These are phyloP conservation scores for Lathronympha strigana DNA, from an alignment of 2,888 invertebrate genomes.

Conservation along the genomic window DNA sequence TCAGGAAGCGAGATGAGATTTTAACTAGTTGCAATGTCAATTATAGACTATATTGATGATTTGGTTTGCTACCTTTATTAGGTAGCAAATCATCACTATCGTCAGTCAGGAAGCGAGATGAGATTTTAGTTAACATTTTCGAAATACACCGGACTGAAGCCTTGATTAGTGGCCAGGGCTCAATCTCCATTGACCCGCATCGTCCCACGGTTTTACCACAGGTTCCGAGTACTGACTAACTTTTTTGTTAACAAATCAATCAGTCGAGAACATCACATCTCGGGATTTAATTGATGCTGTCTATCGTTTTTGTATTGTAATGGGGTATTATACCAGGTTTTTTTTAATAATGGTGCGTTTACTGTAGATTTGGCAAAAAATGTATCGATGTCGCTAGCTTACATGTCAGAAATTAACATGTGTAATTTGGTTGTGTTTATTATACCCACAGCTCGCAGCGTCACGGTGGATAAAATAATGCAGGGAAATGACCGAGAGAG, in stretches of 20 bases:
- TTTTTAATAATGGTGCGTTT: neutral
- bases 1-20: neutral
- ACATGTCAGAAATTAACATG: neutral
- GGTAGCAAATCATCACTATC: too few species aligned
- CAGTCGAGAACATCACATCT: conserved; percentile 32
- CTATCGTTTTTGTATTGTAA: neutral
- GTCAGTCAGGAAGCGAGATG: too few species aligned
- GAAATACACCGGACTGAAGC: neutral
- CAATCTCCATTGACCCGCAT: conserved; percentile 58
- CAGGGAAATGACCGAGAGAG: too few species aligned
- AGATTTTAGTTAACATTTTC: neutral
- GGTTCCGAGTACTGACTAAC: conserved; percentile 32
- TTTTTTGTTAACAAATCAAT: conserved; percentile 32
- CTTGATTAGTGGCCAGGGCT: neutral
- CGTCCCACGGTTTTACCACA: conserved; percentile 64
- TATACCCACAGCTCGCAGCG: neutral
- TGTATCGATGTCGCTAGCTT: neutral
- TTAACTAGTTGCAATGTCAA: too few species aligned
- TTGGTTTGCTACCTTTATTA: too few species aligned
- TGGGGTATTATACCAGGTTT: neutral
- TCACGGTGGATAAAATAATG: too few species aligned
- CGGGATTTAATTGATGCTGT: conserved; percentile 5
- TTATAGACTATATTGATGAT: too few species aligned
- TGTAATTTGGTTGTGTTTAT: neutral
- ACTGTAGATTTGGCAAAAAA: neutral